Conservation (phyloP, 2,888 invertebrate species). For the Oxyteleia sp. region DNA sequence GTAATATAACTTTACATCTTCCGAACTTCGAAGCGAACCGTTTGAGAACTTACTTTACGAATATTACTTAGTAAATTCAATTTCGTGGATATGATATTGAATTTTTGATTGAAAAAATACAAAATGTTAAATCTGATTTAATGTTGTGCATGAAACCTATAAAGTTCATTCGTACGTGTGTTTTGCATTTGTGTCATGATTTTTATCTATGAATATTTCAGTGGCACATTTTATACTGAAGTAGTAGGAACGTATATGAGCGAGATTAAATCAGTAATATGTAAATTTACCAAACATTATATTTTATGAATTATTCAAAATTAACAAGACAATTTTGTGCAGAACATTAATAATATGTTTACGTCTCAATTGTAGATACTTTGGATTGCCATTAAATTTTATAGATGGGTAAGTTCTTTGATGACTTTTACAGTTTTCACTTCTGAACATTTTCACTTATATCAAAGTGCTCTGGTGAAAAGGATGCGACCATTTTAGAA, state of each 20-base stretch:
- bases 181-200: not conserved
- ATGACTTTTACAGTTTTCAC: too few relatives aligned
- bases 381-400: too few relatives aligned
- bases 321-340: too few relatives aligned
- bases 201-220: not conserved
- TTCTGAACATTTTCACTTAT: too few relatives aligned
- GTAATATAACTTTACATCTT: slow-evolving; percentile 42
- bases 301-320: too few relatives aligned
- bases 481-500: too few relatives aligned
- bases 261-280: too few relatives aligned
- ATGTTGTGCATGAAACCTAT: slow-evolving; percentile 1
- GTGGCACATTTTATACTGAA: not conserved
- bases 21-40: slow-evolving; percentile 31
- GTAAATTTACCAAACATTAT: too few relatives aligned
- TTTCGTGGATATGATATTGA: slow-evolving; percentile 16
- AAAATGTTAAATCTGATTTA: slow-evolving; percentile 13
- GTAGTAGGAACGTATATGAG: not conserved
- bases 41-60: slow-evolving; percentile 45
- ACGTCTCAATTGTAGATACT: too few relatives aligned
- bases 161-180: not conserved
- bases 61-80: slow-evolving; percentile 47
- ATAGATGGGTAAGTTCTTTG: too few relatives aligned
- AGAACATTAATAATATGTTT: too few relatives aligned
- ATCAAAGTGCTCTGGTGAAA: too few relatives aligned
- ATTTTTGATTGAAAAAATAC: slow-evolving; percentile 21